These are phyloP conservation scores for Setophaga coronata DNA, from an alignment of 2,113 vertebrate genomes.

Conservation along the genomic window DNA sequence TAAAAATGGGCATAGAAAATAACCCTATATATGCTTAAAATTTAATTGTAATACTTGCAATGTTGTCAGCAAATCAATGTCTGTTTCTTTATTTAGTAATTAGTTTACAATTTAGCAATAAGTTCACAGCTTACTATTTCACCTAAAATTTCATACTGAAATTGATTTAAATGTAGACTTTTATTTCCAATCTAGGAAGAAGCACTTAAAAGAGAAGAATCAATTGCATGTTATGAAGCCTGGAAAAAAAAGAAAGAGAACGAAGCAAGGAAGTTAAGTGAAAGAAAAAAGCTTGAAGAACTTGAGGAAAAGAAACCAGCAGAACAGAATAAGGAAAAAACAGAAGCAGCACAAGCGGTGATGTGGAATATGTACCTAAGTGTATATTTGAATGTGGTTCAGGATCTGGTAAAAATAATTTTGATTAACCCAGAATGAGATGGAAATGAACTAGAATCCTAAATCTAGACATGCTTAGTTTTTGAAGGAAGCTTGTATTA, in stretches of 20 bases:
- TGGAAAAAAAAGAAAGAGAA: slow-evolving; percentile 90
- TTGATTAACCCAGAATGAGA: not conserved
- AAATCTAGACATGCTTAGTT: not conserved
- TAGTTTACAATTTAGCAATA: not conserved
- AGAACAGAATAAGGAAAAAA: slow-evolving; percentile 78
- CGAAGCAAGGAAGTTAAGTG: slow-evolving; percentile 75
- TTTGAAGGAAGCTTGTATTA: not conserved
- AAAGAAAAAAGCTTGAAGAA: slow-evolving; percentile 74
- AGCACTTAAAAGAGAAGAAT: slow-evolving; percentile 81
- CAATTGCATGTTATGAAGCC: slow-evolving; percentile 84
- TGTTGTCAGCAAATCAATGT: not conserved
- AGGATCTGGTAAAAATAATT: not conserved
- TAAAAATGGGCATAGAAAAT: not conserved
- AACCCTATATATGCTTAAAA: rapidly evolving
- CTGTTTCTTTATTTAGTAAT: not conserved
- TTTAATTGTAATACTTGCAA: not conserved
- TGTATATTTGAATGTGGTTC: not conserved
- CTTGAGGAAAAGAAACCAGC: slow-evolving; percentile 71
- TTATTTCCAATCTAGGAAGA: slow-evolving; percentile 57
- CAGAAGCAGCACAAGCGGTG: slow-evolving; percentile 81
- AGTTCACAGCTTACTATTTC: not conserved
- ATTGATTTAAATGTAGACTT: not conserved
- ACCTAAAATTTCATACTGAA: not conserved
- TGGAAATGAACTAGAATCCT: not conserved
- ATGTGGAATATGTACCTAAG: not conserved